Base-by-base conservation (phyloP, 2,888 invertebrate species). In the Caenorhabditis imperialis region DNA sequence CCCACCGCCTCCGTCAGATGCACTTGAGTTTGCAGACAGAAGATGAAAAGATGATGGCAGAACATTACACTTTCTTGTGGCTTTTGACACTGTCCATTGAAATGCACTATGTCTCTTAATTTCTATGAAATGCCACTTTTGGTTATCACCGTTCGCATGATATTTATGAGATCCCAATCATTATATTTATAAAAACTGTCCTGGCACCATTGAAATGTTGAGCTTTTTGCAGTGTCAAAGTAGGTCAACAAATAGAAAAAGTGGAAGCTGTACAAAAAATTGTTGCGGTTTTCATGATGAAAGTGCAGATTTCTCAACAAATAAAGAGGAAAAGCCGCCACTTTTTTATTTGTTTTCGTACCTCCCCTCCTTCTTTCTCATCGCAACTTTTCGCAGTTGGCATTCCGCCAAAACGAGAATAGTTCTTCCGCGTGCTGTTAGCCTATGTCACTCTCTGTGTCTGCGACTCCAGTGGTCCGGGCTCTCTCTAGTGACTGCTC, bases 251-350 rank as follows among this genome's bases (percentile, higher is more conserved):
- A 58, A 69, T 35, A 55, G 54, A 35, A 38, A 53, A 63, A 40
- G 48, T 23, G 33, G 53, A 40, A 62, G 62, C 37, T 12, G 38
- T 38, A 53, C 47, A 20, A 40, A 37, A 54, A 54, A 54, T 54
- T 61, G 70, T 70, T 61, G 53, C 70, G 48, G 42, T 55, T 61
- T 70, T 67, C 58, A 58, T 57, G 65, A 65, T n/a, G n/a, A n/a
- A 65, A 65, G 65, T 65, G 55, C 65, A 65, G 44, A 53, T 58
- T 67, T 38, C 42, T 67, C 8, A 47, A 37, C 40, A 69, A 70
- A 61, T 44, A 70, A 48, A 55, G 40, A 42, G 16, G 22, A 25
- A 23, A 20, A 38, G 44, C 51, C 45, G 12, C 22, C 47, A 22
- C 54, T 54, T 69, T 48, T 61, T 61, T 55, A 61, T 70, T 54